Evolutionary conservation across 2,797 vertebrate species (phyloP).

Genomic region (Cynodonichthys magdalenae): DNA sequence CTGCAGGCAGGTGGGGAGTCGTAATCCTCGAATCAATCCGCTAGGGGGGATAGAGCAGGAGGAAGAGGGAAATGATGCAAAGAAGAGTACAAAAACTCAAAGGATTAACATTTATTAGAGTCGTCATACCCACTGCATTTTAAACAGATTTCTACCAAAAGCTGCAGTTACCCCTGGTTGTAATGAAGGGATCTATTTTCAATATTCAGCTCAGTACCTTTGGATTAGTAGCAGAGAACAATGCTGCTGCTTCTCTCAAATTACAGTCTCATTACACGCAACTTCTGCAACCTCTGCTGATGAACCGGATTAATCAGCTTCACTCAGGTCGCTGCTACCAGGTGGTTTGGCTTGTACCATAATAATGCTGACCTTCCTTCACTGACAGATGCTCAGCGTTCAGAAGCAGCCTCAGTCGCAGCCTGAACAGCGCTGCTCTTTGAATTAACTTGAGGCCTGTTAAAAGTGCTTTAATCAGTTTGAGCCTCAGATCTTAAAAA

Average conservation of each 20-base stretch:
- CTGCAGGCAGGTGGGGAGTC: conserved; percentile 54
- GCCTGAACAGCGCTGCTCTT: conserved; percentile 15
- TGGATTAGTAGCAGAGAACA: conserved; percentile 63
- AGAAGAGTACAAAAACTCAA: conserved; percentile 35
- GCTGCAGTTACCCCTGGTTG: conserved; percentile 46
- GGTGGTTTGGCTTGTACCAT: conserved; percentile 35
- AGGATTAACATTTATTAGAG: conserved; percentile 78
- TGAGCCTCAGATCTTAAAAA: conserved; percentile 28
- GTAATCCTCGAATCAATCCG: conserved; percentile 59
- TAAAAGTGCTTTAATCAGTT: conserved; percentile 43
- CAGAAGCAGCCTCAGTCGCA: conserved; percentile 4
- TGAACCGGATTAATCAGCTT: conserved; percentile 60
- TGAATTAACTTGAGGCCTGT: conserved; percentile 30
- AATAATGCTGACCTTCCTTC: conserved; percentile 47
- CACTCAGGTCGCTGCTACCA: conserved; percentile 40
- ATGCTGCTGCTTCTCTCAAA: conserved; percentile 45
- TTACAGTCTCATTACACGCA: conserved; percentile 56
- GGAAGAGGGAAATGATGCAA: conserved; percentile 28
- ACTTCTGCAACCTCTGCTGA: conserved; percentile 57
- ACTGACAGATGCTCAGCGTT: conserved; percentile 15
- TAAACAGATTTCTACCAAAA: conserved; percentile 65
- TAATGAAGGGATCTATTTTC: conserved; percentile 68
- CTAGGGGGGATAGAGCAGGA: conserved; percentile 14
- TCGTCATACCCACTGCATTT: conserved; percentile 61
- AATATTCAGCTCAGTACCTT: conserved; percentile 63